Percentiles rank a stretch among this genome's conserved stretches.
Conservation (phyloP, 2,888 invertebrate species). For the Phyllotreta cruciferae region DNA sequence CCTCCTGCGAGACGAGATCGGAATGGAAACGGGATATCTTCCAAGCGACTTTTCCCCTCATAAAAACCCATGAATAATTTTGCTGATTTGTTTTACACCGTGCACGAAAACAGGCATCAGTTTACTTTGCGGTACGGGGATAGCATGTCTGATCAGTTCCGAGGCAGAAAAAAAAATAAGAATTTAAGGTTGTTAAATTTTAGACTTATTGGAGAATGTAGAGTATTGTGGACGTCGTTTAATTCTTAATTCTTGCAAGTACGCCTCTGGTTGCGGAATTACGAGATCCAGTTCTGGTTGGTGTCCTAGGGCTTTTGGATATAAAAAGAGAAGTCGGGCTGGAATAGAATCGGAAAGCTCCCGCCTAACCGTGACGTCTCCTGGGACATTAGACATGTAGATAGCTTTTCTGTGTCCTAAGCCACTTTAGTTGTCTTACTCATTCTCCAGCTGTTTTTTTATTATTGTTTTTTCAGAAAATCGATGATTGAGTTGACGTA, state of each 20-base stretch:
- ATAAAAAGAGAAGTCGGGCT: conserved; percentile 35
- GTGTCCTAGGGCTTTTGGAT: conserved; percentile 23
- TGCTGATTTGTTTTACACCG: conserved; percentile 34
- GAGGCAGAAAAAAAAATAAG: not conserved
- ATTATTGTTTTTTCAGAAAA: not conserved
- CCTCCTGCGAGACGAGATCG: conserved; percentile 17
- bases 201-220: no score
- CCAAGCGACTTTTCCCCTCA: conserved; percentile 18
- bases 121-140: conserved; percentile 29
- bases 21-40: conserved; percentile 26
- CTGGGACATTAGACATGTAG: conserved; percentile 59
- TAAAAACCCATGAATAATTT: conserved; percentile 33
- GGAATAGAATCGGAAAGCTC: conserved; percentile 17
- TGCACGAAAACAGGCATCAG: conserved; percentile 37
- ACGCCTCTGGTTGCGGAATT: not conserved
- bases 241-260: not conserved
- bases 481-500: no score
- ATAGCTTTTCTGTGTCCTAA: conserved; percentile 57
- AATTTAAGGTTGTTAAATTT: not conserved
- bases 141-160: conserved; percentile 9
- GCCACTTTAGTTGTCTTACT: conserved; percentile 31
- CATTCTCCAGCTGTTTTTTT: not conserved
- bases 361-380: conserved; percentile 45
- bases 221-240: no score
- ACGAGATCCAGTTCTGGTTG: not conserved